phyloP scores from a whole-genome alignment of 2,888 invertebrate species.

The Parthenolecanium corni region DNA sequence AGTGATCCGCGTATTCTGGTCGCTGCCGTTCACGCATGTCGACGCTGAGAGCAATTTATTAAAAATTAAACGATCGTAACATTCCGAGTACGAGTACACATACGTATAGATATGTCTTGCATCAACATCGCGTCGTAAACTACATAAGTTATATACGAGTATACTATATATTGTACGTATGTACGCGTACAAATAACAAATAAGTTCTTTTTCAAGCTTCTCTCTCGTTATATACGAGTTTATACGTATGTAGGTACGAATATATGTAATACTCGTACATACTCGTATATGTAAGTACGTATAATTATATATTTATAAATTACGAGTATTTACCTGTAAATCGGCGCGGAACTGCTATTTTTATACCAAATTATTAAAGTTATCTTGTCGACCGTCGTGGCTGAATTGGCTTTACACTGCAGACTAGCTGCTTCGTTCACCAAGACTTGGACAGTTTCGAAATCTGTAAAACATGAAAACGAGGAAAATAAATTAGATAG shows the following conservation, averaged over 20 bases:
- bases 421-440: constrained; percentile 16
- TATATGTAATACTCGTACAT: no score
- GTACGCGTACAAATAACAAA: no score
- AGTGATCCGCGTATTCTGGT: constrained; percentile 18
- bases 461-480: constrained; percentile 13
- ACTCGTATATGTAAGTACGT: no score
- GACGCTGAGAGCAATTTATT: constrained; percentile 5
- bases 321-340: no score
- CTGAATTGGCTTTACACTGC: constrained; percentile 18
- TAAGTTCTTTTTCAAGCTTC: no score
- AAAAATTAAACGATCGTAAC: neutral
- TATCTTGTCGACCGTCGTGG: constrained; percentile 15
- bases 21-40: constrained; percentile 11
- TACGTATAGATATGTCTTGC: neutral
- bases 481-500: neutral
- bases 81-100: neutral
- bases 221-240: no score
- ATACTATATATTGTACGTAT: no score
- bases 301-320: no score
- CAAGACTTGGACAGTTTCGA: constrained; percentile 20
- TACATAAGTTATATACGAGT: no score
- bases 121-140: no score
- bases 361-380: constrained; percentile 29
- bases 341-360: constrained; percentile 23
- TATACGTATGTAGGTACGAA: no score